Conservation (phyloP, 2,113 vertebrate genomes). For the Rostratula benghalensis region DNA sequence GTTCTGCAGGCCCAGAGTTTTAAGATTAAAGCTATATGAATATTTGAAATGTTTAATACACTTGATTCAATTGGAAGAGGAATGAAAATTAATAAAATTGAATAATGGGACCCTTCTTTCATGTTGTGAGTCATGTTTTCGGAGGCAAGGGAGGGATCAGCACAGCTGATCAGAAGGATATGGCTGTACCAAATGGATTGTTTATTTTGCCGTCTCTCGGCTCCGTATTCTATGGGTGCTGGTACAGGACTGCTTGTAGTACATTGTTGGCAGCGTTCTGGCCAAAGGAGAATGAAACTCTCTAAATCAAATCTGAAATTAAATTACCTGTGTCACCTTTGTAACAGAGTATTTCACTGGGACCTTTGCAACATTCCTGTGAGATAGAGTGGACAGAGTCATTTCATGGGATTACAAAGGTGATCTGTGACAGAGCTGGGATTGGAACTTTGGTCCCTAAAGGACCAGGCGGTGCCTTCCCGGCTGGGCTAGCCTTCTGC, state of each 20-base stretch:
- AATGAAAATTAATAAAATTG: neutral
- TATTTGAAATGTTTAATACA: neutral
- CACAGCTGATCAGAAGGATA: neutral
- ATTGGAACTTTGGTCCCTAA: neutral
- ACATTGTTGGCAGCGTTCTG: neutral
- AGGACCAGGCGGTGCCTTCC: neutral
- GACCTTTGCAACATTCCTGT: neutral
- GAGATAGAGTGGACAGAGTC: neutral
- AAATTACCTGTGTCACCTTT: neutral
- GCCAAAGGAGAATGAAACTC: neutral
- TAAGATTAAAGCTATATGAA: neutral
- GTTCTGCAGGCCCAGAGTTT: neutral
- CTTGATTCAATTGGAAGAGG: neutral
- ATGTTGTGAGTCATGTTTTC: neutral
- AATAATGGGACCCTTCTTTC: neutral
- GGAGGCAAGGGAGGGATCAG: neutral
- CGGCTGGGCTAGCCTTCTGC: accelerated
- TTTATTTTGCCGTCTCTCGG: neutral
- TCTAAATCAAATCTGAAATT: neutral
- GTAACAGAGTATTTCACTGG: neutral
- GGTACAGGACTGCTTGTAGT: neutral
- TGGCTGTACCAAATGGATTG: neutral
- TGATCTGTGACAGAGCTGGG: neutral
- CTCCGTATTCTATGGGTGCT: neutral
- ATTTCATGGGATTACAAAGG: neutral